Percentiles rank a stretch among this genome's conserved stretches.
These are phyloP conservation scores for Vanacampus margaritifer DNA, from an alignment of 2,113 vertebrate species.

Conservation along the genomic window DNA sequence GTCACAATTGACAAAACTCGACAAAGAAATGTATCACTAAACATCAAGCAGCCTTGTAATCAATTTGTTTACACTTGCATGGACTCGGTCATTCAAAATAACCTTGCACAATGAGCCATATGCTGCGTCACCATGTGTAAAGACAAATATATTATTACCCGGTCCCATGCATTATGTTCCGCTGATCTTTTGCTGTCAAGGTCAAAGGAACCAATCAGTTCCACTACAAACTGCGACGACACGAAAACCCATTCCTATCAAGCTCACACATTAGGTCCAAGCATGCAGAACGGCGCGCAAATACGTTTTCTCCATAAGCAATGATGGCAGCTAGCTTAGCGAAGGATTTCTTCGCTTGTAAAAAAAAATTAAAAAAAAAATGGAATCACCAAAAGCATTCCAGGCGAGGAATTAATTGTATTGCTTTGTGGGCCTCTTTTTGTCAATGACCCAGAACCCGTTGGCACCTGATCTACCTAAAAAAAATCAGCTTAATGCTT, in stretches of 20 bases:
- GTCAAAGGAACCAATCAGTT: neutral
- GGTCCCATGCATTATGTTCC: neutral
- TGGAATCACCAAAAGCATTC: slow-evolving; percentile 30
- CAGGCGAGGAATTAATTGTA: slow-evolving; percentile 32
- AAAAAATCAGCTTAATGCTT: neutral
- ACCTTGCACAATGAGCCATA: neutral
- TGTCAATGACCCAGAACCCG: neutral
- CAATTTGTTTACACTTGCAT: too few species aligned
- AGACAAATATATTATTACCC: neutral
- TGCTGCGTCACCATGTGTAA: neutral
- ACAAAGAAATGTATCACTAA: too few species aligned
- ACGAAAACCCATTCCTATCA: neutral
- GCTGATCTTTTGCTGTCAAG: neutral
- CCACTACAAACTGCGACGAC: neutral
- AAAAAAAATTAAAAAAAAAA: slow-evolving; percentile 56
- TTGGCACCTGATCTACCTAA: neutral
- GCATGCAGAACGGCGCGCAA: slow-evolving; percentile 15
- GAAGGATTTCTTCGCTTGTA: slow-evolving; percentile 55
- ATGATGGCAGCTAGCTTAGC: slow-evolving; percentile 42
- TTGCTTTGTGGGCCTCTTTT: neutral
- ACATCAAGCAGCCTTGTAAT: too few species aligned
- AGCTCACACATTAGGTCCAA: neutral
- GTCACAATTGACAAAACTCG: too few species aligned
- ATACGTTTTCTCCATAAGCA: slow-evolving; percentile 8
- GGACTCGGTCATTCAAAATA: neutral